These are phyloP conservation scores for Columbina picui DNA, from an alignment of 2,113 vertebrate genomes.

Conservation along the genomic window DNA sequence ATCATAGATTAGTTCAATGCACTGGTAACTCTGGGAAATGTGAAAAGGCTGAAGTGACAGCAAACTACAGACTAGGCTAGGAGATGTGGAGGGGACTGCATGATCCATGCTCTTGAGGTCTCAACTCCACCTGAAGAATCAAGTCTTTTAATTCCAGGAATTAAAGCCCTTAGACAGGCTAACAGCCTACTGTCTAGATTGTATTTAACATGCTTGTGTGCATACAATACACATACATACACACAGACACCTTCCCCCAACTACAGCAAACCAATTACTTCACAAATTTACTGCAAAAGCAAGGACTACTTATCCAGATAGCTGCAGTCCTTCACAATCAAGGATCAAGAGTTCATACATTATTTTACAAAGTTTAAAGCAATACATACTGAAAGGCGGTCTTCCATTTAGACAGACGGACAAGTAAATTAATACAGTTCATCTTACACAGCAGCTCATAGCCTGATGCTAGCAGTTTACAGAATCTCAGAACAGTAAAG, in stretches of 20 bases:
- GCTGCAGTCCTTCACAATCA: neutral
- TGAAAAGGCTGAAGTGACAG: neutral
- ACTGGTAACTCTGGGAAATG: neutral
- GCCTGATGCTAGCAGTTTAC: constrained; percentile 10
- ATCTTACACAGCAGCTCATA: constrained; percentile 27
- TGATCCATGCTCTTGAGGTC: neutral
- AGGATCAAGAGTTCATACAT: neutral
- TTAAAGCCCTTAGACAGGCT: neutral
- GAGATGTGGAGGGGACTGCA: neutral
- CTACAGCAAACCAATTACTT: neutral
- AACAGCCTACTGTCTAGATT: neutral
- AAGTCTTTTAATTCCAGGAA: neutral
- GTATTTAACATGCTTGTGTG: neutral
- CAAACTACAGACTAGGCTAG: neutral
- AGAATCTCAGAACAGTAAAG: constrained; percentile 11
- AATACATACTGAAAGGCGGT: neutral
- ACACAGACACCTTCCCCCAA: neutral
- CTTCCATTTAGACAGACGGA: constrained; percentile 2
- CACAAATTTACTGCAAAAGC: neutral
- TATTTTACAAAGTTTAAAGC: neutral
- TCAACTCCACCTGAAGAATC: neutral
- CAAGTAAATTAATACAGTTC: constrained; percentile 24
- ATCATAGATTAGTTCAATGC: neutral
- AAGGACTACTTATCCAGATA: neutral
- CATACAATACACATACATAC: neutral